These are phyloP conservation scores for Physeter macrocephalus DNA, from an alignment of 2,113 vertebrate species.

Conservation along the genomic window DNA sequence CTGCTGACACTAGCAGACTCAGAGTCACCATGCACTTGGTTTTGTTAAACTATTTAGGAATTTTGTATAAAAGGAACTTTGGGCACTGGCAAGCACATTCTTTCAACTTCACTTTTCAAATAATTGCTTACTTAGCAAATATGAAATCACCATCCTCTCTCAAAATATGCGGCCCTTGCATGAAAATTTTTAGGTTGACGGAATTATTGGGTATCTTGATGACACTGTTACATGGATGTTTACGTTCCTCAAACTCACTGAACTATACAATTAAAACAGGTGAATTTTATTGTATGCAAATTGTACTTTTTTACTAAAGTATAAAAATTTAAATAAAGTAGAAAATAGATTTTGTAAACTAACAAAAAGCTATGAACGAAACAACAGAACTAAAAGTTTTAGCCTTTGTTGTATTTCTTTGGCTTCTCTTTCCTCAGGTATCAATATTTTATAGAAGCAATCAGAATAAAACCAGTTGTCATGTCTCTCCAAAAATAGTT, in stretches of 20 bases:
- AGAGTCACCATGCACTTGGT: neutral
- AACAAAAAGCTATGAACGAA: neutral
- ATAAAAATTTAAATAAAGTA: neutral
- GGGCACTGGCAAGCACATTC: neutral
- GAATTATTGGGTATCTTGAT: neutral
- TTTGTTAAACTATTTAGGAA: neutral
- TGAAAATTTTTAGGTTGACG: neutral
- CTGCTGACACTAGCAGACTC: neutral
- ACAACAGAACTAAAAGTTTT: neutral
- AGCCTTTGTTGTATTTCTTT: neutral
- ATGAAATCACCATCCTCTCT: neutral
- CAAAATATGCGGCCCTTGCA: neutral
- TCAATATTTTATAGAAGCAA: neutral
- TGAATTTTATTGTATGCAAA: neutral
- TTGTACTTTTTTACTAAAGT: neutral
- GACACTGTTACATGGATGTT: neutral
- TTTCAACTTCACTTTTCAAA: neutral
- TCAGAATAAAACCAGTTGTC: neutral
- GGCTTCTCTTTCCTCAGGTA: neutral
- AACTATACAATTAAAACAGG: neutral
- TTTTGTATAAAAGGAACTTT: neutral
- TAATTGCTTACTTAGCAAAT: neutral
- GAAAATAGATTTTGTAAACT: neutral
- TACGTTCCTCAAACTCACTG: neutral
- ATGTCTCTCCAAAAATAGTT: neutral